Evolutionary conservation across 2,797 vertebrate species (phyloP).

Genomic region (Lagorchestes hirsutus): DNA sequence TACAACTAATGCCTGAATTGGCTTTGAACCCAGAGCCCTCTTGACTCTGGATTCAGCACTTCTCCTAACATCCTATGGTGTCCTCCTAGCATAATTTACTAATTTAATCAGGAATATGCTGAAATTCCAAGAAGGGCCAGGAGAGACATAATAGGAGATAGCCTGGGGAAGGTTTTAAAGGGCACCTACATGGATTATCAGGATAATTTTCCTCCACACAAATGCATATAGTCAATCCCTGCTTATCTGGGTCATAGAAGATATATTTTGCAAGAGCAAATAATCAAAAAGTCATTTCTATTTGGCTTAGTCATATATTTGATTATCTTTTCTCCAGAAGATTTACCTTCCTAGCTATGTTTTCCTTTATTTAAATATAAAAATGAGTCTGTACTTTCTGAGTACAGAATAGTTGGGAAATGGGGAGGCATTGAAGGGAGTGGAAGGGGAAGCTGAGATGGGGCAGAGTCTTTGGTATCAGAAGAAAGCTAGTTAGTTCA

Average conservation of each 20-base stretch:
- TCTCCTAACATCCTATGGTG: background rate
- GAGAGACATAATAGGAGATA: background rate
- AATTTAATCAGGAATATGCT: background rate
- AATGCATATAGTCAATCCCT: background rate
- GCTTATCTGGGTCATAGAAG: background rate
- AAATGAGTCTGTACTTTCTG: constrained; percentile 35
- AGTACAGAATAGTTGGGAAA: background rate
- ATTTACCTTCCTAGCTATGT: constrained; percentile 32
- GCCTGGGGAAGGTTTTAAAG: background rate
- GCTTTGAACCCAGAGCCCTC: background rate
- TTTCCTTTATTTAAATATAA: constrained; percentile 37
- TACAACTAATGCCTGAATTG: background rate
- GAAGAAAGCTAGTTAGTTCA: background rate
- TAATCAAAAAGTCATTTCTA: constrained; percentile 34
- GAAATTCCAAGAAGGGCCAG: background rate
- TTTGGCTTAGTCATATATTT: background rate
- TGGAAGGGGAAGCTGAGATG: background rate
- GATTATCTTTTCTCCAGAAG: background rate
- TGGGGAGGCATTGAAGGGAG: background rate
- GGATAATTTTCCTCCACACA: background rate
- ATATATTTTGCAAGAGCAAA: constrained; percentile 24
- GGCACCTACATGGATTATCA: background rate
- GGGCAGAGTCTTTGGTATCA: background rate
- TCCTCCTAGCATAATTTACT: background rate
- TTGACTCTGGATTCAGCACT: background rate